Evolutionary conservation across 2,113 vertebrate genomes (phyloP).

Genomic region (Herpetotheres cachinnans): DNA sequence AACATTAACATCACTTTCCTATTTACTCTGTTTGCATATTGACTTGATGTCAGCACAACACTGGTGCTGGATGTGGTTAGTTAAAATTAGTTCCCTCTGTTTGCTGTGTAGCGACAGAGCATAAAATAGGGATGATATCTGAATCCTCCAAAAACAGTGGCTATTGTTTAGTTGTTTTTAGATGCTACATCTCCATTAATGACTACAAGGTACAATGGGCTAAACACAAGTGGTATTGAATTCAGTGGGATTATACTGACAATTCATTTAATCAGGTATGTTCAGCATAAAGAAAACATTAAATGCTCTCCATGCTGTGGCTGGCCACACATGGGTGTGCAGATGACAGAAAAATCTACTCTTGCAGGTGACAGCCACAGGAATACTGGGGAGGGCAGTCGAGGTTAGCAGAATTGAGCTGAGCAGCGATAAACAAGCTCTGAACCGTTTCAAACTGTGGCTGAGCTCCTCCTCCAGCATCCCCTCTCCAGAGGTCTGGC

Average conservation of each 20-base stretch:
- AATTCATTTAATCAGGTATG: neutral
- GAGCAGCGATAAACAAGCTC: neutral
- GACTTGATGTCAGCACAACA: neutral
- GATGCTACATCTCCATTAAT: neutral
- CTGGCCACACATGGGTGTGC: neutral
- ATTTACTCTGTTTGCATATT: neutral
- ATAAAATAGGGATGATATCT: neutral
- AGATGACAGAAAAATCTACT: neutral
- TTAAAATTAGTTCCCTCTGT: neutral
- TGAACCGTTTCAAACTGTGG: slow-evolving; percentile 6
- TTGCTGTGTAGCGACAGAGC: neutral
- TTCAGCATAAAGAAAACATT: neutral
- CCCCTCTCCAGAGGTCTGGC: slow-evolving; percentile 45
- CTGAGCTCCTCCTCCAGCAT: slow-evolving; percentile 45
- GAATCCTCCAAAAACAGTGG: neutral
- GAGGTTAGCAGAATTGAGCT: neutral
- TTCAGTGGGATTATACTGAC: neutral
- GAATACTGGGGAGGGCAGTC: neutral
- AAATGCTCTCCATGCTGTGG: neutral
- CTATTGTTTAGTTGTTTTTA: neutral
- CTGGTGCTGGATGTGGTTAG: neutral
- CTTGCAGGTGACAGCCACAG: neutral
- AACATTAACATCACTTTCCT: neutral
- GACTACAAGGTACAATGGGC: neutral
- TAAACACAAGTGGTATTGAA: neutral